A percentile compares a stretch with the other conserved stretches of the same genome.
phyloP scores from a whole-genome alignment of 2,113 vertebrate genomes.

The Equus przewalskii region DNA sequence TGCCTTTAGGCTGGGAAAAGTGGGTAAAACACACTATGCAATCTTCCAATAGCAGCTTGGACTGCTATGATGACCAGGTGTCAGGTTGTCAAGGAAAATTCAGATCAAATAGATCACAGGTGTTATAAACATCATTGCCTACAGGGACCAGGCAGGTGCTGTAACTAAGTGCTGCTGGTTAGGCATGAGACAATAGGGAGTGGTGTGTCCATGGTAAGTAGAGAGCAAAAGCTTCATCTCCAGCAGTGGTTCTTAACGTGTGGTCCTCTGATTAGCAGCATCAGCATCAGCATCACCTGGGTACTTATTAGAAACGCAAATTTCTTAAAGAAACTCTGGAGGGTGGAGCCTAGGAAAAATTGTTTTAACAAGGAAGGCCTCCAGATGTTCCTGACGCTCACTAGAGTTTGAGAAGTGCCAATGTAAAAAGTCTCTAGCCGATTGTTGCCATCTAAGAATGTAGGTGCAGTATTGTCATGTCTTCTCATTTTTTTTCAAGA shows the following conservation, averaged over 20 bases:
- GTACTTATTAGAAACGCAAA: background rate
- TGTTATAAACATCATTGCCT: background rate
- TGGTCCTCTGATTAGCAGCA: background rate
- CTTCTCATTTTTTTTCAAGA: background rate
- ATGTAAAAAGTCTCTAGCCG: background rate
- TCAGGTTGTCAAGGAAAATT: background rate
- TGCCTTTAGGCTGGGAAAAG: background rate
- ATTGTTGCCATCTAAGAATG: background rate
- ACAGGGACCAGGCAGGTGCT: too few relatives aligned
- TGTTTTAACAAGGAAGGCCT: background rate
- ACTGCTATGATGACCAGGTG: background rate
- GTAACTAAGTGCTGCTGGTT: background rate
- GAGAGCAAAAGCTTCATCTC: background rate
- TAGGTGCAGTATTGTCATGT: background rate
- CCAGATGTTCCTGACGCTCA: background rate
- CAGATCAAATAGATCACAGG: background rate
- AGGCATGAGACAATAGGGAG: background rate
- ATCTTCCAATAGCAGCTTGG: background rate
- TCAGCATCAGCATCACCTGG: background rate
- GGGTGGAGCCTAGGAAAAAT: background rate
- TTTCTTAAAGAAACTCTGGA: background rate
- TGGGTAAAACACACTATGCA: background rate
- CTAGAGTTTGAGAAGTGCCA: background rate
- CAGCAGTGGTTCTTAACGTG: background rate
- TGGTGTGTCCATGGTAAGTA: background rate